Evolutionary conservation across 2,113 vertebrate species (phyloP).

Genomic region (Pungitius pungitius): DNA sequence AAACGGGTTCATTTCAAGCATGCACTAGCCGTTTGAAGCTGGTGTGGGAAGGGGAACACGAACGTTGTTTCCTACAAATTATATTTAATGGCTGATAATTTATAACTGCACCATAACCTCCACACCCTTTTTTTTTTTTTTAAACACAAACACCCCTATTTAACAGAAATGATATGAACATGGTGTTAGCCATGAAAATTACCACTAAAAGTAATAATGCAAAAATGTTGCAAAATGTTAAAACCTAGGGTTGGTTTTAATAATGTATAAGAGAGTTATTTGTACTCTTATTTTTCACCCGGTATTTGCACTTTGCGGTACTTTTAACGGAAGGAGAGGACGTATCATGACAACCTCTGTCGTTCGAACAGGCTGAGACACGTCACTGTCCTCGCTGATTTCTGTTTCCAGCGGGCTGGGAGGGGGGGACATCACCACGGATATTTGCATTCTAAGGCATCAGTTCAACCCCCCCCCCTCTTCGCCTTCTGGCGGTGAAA

Average conservation of each 20-base stretch:
- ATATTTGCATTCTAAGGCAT: slow-evolving; percentile 59
- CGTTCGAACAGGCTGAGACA: slow-evolving; percentile 51
- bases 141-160: neutral
- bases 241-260: slow-evolving; percentile 12
- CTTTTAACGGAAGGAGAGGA: slow-evolving; percentile 42
- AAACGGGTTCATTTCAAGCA: neutral
- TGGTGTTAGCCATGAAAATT: neutral
- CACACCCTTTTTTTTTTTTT: neutral
- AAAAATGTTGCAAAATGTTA: neutral
- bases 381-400: slow-evolving; percentile 42
- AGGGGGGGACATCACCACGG: slow-evolving; percentile 29
- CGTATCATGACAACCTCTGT: slow-evolving; percentile 48
- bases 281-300: slow-evolving; percentile 21
- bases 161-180: neutral
- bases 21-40: neutral
- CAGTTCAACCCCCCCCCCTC: slow-evolving; percentile 26
- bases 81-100: neutral
- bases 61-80: neutral
- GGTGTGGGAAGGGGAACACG: neutral
- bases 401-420: slow-evolving; percentile 46
- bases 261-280: neutral
- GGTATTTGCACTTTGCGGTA: slow-evolving; percentile 18
- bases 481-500: slow-evolving; percentile 53
- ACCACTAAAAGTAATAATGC: neutral
- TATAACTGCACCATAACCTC: neutral